Conservation (phyloP, 2,113 vertebrate species). For the Sceloporus tristichus region DNA sequence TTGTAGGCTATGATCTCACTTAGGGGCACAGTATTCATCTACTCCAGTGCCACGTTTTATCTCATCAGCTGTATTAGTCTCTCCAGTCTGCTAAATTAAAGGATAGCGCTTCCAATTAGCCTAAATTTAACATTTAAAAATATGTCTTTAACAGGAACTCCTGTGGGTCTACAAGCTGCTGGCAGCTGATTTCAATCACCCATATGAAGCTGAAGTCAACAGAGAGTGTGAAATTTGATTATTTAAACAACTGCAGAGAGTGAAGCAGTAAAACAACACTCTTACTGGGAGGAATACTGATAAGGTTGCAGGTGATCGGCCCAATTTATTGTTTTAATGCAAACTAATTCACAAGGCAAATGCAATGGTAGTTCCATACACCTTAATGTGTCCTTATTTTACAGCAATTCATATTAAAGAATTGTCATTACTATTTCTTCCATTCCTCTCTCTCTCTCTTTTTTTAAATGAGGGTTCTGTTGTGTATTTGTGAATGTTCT, state of each 20-base stretch:
- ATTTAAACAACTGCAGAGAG: neutral
- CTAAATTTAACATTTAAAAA: constrained; percentile 73
- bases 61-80: constrained; percentile 74
- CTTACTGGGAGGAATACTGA: neutral
- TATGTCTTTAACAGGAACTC: constrained; percentile 64
- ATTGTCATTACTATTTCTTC: neutral
- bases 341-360: neutral
- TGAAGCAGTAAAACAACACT: constrained; percentile 44
- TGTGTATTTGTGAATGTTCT: neutral
- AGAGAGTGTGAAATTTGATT: constrained; percentile 50
- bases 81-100: constrained; percentile 73
- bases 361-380: neutral
- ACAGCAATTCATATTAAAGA: neutral
- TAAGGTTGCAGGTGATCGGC: constrained; percentile 3
- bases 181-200: constrained; percentile 59
- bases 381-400: neutral
- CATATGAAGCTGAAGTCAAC: constrained; percentile 39
- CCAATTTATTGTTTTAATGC: neutral
- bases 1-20: constrained; percentile 73
- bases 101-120: constrained; percentile 71
- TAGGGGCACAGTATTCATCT: constrained; percentile 70
- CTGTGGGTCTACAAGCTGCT: constrained; percentile 68
- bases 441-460: too few relatives aligned
- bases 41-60: constrained; percentile 68
- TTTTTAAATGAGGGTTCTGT: too few relatives aligned